Conservation (phyloP, 1,140 invertebrate genomes). For the Drosophila micromelanica region DNA sequence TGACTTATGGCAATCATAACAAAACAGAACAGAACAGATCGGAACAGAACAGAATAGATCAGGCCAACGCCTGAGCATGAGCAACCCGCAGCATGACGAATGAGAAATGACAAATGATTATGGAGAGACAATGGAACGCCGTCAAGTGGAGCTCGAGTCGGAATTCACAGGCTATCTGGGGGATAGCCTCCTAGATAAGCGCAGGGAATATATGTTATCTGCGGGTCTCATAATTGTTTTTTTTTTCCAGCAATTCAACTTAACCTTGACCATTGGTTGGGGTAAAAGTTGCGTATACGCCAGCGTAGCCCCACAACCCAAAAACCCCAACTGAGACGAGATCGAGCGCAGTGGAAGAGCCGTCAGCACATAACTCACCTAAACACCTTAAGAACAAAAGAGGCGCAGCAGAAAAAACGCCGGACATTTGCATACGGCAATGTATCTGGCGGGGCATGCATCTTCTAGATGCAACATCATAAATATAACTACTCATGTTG, state of each 20-base stretch:
- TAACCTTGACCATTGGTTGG: slow-evolving; percentile 7
- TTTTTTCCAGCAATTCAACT: background rate
- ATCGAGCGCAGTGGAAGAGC: slow-evolving; percentile 19
- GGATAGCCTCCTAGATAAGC: slow-evolving; percentile 21
- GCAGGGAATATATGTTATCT: slow-evolving; percentile 43
- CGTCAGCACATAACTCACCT: slow-evolving; percentile 71
- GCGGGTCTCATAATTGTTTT: background rate
- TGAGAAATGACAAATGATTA: slow-evolving; percentile 52
- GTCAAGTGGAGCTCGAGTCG: background rate
- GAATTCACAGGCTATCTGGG: slow-evolving; percentile 29
- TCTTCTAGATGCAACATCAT: slow-evolving; percentile 60
- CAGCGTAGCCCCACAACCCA: slow-evolving; percentile 36
- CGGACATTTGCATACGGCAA: slow-evolving; percentile 63
- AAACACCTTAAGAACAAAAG: slow-evolving; percentile 63
- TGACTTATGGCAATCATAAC: slow-evolving; percentile 53
- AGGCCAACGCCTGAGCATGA: slow-evolving; percentile 44
- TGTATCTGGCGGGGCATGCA: slow-evolving; percentile 28
- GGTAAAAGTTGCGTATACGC: slow-evolving; percentile 48
- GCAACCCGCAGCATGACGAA: slow-evolving; percentile 35
- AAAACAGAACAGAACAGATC: slow-evolving; percentile 23
- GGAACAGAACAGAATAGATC: slow-evolving; percentile 32
- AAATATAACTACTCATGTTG: slow-evolving; percentile 57
- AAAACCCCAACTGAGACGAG: slow-evolving; percentile 26
- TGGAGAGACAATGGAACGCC: slow-evolving; percentile 33
- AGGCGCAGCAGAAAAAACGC: slow-evolving; percentile 30